A percentile compares a stretch with the other conserved stretches of the same genome.
phyloP scores from a whole-genome alignment of 2,797 vertebrate species.

The Phoxinus dragarum region DNA sequence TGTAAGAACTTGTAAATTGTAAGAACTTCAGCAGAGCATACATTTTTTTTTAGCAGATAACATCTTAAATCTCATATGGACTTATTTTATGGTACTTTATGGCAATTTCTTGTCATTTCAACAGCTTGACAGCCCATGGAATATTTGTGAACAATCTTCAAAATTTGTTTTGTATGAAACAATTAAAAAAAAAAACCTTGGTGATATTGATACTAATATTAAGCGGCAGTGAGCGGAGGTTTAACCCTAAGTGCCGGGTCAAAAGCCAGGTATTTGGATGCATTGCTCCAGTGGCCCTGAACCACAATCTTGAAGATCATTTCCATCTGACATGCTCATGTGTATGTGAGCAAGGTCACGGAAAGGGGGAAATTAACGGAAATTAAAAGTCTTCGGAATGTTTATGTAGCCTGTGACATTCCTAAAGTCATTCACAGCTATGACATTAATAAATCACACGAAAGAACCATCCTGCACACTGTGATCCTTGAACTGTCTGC shows the following conservation, averaged over 20 bases:
- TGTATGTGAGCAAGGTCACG: not conserved
- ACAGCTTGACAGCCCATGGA: too few species aligned
- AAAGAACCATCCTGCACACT: constrained; percentile 65
- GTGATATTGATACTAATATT: too few species aligned
- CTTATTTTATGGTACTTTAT: too few species aligned
- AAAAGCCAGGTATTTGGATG: not conserved
- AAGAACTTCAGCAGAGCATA: too few species aligned
- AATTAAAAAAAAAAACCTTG: too few species aligned
- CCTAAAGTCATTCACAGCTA: constrained; percentile 64
- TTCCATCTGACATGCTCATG: not conserved
- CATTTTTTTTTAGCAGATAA: too few species aligned
- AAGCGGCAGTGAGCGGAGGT: not conserved
- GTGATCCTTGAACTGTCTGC: constrained; percentile 63
- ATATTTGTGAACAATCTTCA: too few species aligned
- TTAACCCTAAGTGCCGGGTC: not conserved
- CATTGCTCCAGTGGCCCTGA: not conserved
- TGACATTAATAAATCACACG: constrained; percentile 76
- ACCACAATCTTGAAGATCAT: not conserved
- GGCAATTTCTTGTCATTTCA: too few species aligned
- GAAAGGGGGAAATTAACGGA: constrained; percentile 57
- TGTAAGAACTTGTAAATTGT: too few species aligned
- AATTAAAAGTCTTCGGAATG: constrained; percentile 69
- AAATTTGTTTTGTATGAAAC: too few species aligned
- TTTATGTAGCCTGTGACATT: constrained; percentile 70
- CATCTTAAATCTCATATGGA: too few species aligned